A percentile compares a stretch with the other conserved stretches of the same genome.
These are phyloP conservation scores for Herminia tarsipennalis DNA, from an alignment of 2,888 invertebrate genomes.

Conservation along the genomic window DNA sequence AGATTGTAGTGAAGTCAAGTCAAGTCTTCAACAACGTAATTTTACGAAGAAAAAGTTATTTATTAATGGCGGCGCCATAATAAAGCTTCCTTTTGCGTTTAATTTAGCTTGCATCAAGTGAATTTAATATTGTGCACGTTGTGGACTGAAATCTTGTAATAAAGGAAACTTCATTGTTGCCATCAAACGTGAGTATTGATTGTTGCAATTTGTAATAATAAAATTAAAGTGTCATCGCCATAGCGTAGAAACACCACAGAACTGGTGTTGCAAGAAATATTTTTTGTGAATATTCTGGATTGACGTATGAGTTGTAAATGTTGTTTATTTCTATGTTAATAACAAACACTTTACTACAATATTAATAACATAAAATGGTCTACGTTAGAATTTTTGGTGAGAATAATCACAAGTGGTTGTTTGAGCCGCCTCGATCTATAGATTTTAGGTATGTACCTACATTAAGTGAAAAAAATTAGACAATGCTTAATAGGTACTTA, in stretches of 20 bases:
- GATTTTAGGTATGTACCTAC: no score
- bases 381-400: no score
- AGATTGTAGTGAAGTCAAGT: slow-evolving; percentile 19
- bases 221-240: slow-evolving; percentile 62
- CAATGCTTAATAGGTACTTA: no score
- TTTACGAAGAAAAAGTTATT: slow-evolving; percentile 33
- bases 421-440: no score
- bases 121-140: slow-evolving; percentile 2
- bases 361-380: background rate
- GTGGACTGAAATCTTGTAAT: slow-evolving; percentile 4
- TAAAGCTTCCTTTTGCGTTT: background rate
- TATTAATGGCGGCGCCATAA: slow-evolving; percentile 31
- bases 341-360: background rate
- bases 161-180: slow-evolving; percentile 65
- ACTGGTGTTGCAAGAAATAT: slow-evolving; percentile 76
- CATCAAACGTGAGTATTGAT: slow-evolving; percentile 73
- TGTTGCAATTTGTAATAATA: slow-evolving; percentile 83
- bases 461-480: no score
- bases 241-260: slow-evolving; percentile 74
- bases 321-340: slow-evolving; percentile 12
- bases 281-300: slow-evolving; percentile 30
- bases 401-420: no score
- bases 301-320: slow-evolving; percentile 26
- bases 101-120: background rate
- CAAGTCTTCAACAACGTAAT: slow-evolving; percentile 12